Conservation (phyloP, 1,140 invertebrate genomes). For the Microplitis mediator region DNA sequence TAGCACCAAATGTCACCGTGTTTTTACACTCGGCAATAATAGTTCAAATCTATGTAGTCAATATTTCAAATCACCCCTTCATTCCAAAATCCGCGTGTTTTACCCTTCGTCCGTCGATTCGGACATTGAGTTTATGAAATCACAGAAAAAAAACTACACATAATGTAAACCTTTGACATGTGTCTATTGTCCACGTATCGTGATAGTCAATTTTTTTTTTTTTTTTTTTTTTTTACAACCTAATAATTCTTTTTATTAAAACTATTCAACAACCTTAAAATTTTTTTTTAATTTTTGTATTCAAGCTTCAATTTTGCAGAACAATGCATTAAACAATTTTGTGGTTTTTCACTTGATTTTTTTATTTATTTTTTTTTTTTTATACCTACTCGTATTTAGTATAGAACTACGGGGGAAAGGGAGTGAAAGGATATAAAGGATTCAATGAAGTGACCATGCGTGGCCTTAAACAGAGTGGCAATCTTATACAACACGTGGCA, state of each 20-base stretch:
- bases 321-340: neutral
- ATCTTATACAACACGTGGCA: constrained; percentile 23
- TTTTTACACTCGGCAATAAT: constrained; percentile 61
- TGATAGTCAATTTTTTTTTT: neutral
- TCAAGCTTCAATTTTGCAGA: neutral
- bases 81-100: constrained; percentile 1
- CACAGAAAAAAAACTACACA: neutral
- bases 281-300: too few relatives aligned
- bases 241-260: neutral
- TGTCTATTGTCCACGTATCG: neutral
- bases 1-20: constrained; percentile 61
- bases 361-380: neutral
- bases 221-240: neutral
- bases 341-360: neutral
- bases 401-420: neutral
- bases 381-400: neutral
- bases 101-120: neutral
- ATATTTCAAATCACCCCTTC: constrained; percentile 50
- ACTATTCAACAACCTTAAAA: too few relatives aligned
- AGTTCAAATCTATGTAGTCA: constrained; percentile 61
- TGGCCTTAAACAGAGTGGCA: constrained; percentile 17
- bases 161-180: neutral
- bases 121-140: constrained; percentile 4
- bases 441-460: constrained; percentile 20
- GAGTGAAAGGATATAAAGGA: neutral